Conservation (phyloP, 2,797 vertebrate species). For the Loris lydekkerianus region DNA sequence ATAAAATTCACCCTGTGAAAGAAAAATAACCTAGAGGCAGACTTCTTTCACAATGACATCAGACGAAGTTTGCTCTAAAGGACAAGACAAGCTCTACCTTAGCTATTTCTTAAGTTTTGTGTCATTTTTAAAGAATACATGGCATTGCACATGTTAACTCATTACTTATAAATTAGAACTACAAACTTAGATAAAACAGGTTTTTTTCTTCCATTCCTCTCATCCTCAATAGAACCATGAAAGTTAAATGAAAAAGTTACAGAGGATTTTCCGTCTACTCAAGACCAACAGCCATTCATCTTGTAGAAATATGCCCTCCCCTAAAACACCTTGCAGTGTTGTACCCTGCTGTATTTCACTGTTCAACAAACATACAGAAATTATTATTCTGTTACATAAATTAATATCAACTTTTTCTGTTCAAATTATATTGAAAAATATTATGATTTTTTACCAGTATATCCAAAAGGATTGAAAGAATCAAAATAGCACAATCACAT, state of each 20-base stretch:
- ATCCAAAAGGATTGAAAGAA: neutral
- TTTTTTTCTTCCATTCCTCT: neutral
- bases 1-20: conserved; percentile 42
- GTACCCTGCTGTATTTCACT: neutral
- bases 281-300: neutral
- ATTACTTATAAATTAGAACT: neutral
- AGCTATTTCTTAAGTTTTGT: neutral
- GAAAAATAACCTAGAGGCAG: conserved; percentile 26
- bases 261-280: neutral
- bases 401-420: neutral
- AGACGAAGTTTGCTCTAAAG: conserved; percentile 24
- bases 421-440: neutral
- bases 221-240: neutral
- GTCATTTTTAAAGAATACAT: neutral
- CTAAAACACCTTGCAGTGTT: neutral
- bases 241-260: conserved; percentile 6
- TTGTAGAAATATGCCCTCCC: neutral
- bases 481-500: neutral
- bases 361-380: neutral
- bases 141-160: neutral
- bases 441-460: neutral
- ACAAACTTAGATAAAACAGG: neutral
- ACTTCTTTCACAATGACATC: conserved; percentile 53
- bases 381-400: neutral
- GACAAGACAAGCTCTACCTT: neutral